Base-by-base conservation (phyloP, 2,888 invertebrate genomes). In the Euphydryas editha region DNA sequence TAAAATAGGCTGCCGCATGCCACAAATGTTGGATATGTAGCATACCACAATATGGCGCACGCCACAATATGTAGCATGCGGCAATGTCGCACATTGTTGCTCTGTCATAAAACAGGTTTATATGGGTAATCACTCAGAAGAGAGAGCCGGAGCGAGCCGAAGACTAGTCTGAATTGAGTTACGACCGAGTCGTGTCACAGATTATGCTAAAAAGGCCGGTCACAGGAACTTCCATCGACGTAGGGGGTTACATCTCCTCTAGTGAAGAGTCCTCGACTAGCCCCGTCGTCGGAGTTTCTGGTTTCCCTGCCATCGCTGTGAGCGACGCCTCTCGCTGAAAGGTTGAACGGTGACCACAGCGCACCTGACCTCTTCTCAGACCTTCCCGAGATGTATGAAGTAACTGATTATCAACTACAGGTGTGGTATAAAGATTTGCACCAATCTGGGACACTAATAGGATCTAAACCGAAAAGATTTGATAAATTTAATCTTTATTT, bases 151-250 rank as follows among this genome's bases (percentile, higher is more conserved):
- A 93, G 93, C 93, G 93, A 95, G 94, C 91, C 79, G 90, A 93
- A 95, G 95, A 96, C 89, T 96, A 96, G 96, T 96, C 96, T 96
- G 96, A 96, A 96, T 96, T 95, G 95, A 96, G 96, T 96, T 96
- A 88, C 86, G 83, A 82, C 80, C 7, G 36, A 0, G 79, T 85
- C 81, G 87, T 66, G 89, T 95, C 93, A 95, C 95, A 95, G 87
- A 96, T 96, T 94, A 89, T 75, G 94, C 96, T 96, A 85, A 95
- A 95, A 95, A 68, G 64, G 95, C 96, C 74, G 93, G 94, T 93
- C 94, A 88, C 93, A 87, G 92, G 93, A 93, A 81, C 95, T 95
- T 94, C 95, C 95, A 94, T 88, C 83, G 78, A 81, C 76, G 79
- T n/a, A 75, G 72, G 79, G 84, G 85, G 87, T 85, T 78, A 79